Evolutionary conservation across 2,797 vertebrate genomes (phyloP).

Genomic region (Trachops cirrhosus): DNA sequence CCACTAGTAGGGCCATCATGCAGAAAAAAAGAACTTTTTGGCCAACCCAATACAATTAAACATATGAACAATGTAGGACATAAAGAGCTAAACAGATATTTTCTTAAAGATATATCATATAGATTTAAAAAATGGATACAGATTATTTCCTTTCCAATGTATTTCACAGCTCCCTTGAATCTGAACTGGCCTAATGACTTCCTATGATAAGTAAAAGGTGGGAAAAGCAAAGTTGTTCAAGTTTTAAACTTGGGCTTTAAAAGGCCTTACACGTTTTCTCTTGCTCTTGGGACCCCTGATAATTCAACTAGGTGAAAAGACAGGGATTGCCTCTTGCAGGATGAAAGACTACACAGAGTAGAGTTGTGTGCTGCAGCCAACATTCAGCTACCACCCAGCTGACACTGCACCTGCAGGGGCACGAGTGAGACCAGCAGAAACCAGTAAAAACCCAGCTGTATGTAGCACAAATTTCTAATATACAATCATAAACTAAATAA

Average conservation of each 20-base stretch:
- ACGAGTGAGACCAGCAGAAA: not conserved
- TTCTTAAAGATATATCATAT: not conserved
- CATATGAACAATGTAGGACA: not conserved
- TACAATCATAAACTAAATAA: not conserved
- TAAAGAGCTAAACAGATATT: not conserved
- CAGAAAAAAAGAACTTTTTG: no score
- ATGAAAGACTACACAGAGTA: not conserved
- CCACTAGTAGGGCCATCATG: no score
- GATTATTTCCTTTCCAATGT: not conserved
- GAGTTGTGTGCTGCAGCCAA: not conserved
- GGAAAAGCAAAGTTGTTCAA: not conserved
- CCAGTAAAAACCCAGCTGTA: not conserved
- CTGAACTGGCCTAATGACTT: not conserved
- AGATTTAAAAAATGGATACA: not conserved
- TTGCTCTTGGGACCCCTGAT: not conserved
- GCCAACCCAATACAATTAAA: not conserved
- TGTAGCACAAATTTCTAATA: not conserved
- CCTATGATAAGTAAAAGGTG: not conserved
- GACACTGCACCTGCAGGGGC: not conserved
- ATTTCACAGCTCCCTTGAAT: not conserved
- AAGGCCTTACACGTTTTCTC: fast-evolving
- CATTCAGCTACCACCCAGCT: not conserved
- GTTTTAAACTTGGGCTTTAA: not conserved
- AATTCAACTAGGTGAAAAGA: not conserved
- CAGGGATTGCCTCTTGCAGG: not conserved